These are phyloP conservation scores for Lacerta agilis DNA, from an alignment of 2,797 vertebrate genomes.

Conservation along the genomic window DNA sequence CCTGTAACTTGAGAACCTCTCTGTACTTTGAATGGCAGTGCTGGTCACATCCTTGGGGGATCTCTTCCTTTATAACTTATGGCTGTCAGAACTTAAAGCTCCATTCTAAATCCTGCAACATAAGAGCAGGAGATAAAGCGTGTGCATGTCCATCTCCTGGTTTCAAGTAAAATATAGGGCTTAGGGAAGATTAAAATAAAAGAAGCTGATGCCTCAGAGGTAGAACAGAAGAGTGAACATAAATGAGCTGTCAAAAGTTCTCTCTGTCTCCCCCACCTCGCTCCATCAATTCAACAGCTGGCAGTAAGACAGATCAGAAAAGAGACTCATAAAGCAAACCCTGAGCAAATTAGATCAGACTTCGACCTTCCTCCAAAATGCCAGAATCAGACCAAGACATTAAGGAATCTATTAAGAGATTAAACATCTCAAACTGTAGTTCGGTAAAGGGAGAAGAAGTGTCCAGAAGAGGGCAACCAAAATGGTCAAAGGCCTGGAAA, in stretches of 20 bases:
- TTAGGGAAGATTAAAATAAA: slow-evolving; percentile 30
- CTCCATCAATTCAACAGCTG: neutral
- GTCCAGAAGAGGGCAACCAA: too few relatives aligned
- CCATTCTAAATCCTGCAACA: neutral
- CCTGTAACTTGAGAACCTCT: neutral
- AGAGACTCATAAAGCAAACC: neutral
- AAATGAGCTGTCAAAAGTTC: slow-evolving; percentile 33
- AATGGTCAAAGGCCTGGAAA: too few relatives aligned
- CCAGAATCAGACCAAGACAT: neutral
- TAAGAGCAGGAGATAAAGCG: neutral
- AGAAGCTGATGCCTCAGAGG: neutral
- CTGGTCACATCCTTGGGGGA: neutral
- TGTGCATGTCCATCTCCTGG: neutral
- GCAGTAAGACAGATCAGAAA: neutral
- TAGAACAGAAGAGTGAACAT: neutral
- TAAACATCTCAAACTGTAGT: neutral
- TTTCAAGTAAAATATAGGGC: slow-evolving; percentile 23
- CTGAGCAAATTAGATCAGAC: neutral
- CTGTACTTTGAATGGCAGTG: neutral
- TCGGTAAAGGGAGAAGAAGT: neutral
- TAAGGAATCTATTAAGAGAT: neutral
- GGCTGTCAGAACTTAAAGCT: neutral
- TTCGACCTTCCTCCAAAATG: neutral
- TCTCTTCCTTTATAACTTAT: neutral
- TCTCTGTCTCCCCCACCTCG: neutral